Conservation (phyloP, 2,113 vertebrate genomes). For the Cavia aperea region DNA sequence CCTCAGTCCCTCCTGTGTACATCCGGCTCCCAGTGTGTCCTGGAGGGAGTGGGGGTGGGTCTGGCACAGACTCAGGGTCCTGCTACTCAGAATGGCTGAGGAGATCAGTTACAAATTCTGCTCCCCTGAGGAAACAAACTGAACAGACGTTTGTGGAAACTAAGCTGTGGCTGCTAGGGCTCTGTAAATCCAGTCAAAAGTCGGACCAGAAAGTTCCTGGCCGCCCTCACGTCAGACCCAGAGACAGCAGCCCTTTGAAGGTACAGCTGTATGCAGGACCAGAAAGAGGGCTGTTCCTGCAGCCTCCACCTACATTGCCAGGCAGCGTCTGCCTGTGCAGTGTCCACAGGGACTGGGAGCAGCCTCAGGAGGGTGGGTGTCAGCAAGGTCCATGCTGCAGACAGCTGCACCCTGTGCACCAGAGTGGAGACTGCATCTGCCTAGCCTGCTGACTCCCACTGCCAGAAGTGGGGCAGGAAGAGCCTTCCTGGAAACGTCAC, state of each 20-base stretch:
- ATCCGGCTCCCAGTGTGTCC: not conserved
- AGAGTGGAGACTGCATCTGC: not conserved
- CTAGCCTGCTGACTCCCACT: not conserved
- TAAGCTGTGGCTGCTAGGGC: not conserved
- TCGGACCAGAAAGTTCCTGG: not conserved
- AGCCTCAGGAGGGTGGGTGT: not conserved
- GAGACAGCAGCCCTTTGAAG: not conserved
- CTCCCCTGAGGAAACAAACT: not conserved
- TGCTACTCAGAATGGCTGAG: not conserved
- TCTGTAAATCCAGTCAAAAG: not conserved
- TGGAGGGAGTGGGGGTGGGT: not conserved
- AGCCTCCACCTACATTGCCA: not conserved
- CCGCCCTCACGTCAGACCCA: not conserved
- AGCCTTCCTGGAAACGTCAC: fast-evolving
- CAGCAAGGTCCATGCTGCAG: not conserved
- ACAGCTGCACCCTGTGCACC: not conserved
- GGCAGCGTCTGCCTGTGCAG: not conserved
- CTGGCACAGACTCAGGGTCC: not conserved
- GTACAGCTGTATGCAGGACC: not conserved
- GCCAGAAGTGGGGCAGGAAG: not conserved
- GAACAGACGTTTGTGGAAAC: not conserved
- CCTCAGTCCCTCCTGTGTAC: not conserved
- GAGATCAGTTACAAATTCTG: not conserved
- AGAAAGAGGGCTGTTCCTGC: not conserved
- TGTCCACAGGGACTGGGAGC: not conserved